Base-by-base conservation (phyloP, 2,113 vertebrate species). In the Ictidomys tridecemlineatus region DNA sequence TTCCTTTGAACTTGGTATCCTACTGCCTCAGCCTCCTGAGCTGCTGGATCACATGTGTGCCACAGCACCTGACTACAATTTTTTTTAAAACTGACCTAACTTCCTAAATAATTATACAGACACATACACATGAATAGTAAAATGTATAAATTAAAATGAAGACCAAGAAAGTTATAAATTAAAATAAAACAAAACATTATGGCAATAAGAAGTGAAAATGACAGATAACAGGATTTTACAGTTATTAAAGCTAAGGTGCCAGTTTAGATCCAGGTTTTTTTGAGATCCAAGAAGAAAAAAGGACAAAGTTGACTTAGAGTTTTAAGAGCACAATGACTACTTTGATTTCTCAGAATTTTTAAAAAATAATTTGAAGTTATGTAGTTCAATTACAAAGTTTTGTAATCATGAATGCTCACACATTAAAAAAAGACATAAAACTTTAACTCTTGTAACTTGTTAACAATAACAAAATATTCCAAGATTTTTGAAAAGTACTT, bases 401-500 rank as follows among this genome's bases (percentile, higher is more conserved):
- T 93, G 48, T 1, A 39, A 56, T 48, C 91, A 61, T 70, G 4
- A 28, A 73, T 94, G 2, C 13, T 37, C 26, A 13, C 63, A 86
- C 4, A 61, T 67, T 61, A 88, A 42, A 30, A 30, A 91, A 92
- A 58, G 63, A 77, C 56, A 48, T 61, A 78, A 80, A n/a, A 89
- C 56, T 87, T 4, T 93, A 89, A 93, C 32, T 93, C 18, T 84
- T 53, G 26, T 82, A 18, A 85, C 80, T 93, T 97, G 13, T 89
- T 95, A 45, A 78, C 91, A 88, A 77, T 85, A 88, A 77, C 85
- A 37, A 90, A 28, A 83, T 89, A 26, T 58, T 93, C 28, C 20
- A 87, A 94, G 85, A 93, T 94, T 97, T 97, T 79, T 78, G 32
- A 32, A 77, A 82, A 84, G 8, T 73, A 82, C 24, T n/a, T 78